Evolutionary conservation across 2,797 vertebrate species (phyloP), one percentile per base, ranked within the genome.

Genomic region (Anabacerthia variegaticeps): DNA sequence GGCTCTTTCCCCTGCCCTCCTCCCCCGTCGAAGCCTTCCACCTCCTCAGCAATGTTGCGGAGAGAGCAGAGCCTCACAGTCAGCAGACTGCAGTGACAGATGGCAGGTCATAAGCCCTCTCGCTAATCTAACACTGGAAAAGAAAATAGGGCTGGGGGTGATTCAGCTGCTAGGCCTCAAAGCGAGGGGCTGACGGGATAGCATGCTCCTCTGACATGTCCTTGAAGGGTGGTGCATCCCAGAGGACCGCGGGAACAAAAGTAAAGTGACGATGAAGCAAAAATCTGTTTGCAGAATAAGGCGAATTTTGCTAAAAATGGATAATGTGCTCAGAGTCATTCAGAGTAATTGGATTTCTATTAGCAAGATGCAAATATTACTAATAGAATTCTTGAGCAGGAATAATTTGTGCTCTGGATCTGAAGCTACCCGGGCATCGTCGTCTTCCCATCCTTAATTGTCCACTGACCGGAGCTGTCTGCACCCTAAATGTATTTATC

Each of bases 51-150:
- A 96, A 95, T 94, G 95, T 56, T 85, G 94, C 55, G 36, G 87
- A 39, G 94, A 82, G 94, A 94, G 95, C 95, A 54, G 94, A 95
- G 89, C 63, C 92, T 92, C 72, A 78, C 85, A 92, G 92, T 92
- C 94, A 96, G 95, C 95, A 96, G 95, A 95, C 95, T 96, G 93
- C 92, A 89, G 81, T 93, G 96, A 97, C 97, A 97, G 97, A 97
- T 97, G 97, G 96, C 93, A 67, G 94, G 92, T 97, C 96, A 97
- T 96, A 96, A 97, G 94, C 97, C 94, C 94, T 96, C 89, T 71
- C n/a, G 59, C 95, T 97, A 96, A 97, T 97, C 97, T 96, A 96
- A 95, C 93, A 83, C 95, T 86, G 96, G 95, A 94, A 90, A 95
- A 92, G 96, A 96, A 97, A 97, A 92, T 93, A 96, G 95, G 96